A percentile compares a stretch with the other conserved stretches of the same genome.
These are phyloP conservation scores for Eptesicus fuscus DNA, from an alignment of 2,113 vertebrate genomes.

Conservation along the genomic window DNA sequence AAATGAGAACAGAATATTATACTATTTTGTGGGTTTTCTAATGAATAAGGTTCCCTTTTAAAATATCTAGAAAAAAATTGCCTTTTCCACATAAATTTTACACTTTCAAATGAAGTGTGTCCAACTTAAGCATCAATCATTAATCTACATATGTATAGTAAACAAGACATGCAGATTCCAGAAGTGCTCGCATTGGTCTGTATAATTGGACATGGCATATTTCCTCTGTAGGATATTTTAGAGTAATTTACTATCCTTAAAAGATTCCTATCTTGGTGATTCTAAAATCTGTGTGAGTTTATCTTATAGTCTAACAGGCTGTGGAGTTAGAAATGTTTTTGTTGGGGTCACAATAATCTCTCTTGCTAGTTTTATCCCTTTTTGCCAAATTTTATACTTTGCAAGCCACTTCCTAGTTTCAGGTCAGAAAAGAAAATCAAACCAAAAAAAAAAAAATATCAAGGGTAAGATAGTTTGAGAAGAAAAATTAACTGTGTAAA, in stretches of 20 bases:
- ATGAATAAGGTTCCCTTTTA: conserved; percentile 16
- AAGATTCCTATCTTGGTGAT: background rate
- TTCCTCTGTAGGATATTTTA: background rate
- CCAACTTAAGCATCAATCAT: background rate
- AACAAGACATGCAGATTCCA: background rate
- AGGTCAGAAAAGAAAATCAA: conserved; percentile 26
- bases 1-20: conserved; percentile 23
- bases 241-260: conserved; percentile 17
- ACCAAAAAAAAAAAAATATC: background rate
- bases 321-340: conserved; percentile 36
- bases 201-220: background rate
- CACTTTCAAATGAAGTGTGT: background rate
- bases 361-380: conserved; percentile 43
- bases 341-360: conserved; percentile 44
- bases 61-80: conserved; percentile 1
- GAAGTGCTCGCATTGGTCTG: background rate
- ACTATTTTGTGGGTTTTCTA: background rate
- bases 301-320: conserved; percentile 22
- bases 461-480: conserved; percentile 35
- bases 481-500: conserved; percentile 36
- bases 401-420: conserved; percentile 55
- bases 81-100: background rate
- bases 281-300: conserved; percentile 39
- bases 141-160: background rate
- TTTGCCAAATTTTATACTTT: conserved; percentile 55